These are phyloP conservation scores for Pygmarrhopalites habei DNA, from an alignment of 1,140 invertebrate genomes.

Conservation along the genomic window DNA sequence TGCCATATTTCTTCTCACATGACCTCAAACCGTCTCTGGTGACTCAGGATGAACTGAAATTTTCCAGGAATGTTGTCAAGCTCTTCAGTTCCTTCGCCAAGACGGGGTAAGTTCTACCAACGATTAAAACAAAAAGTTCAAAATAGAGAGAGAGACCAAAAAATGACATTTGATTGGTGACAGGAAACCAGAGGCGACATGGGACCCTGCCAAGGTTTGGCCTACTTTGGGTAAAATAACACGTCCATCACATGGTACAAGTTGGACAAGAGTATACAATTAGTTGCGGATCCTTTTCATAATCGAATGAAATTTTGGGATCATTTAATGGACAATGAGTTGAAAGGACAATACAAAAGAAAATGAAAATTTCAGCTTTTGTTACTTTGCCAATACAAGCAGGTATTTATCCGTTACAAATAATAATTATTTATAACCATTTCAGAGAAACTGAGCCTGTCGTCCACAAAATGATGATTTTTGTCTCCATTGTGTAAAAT, in stretches of 20 bases:
- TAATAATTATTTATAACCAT: no score
- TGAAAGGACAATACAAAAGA: neutral
- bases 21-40: neutral
- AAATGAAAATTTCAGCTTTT: neutral
- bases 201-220: slow-evolving; percentile 14
- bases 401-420: no score
- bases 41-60: neutral
- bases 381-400: no score
- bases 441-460: no score
- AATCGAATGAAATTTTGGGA: slow-evolving; percentile 14
- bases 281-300: slow-evolving; percentile 7
- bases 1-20: slow-evolving; percentile 23
- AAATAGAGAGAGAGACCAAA: neutral
- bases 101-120: slow-evolving; percentile 1
- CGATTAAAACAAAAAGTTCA: neutral
- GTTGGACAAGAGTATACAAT: slow-evolving; percentile 3
- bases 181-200: slow-evolving; percentile 15
- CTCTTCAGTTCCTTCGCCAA: slow-evolving; percentile 22
- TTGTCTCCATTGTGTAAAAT: no score
- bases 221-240: neutral
- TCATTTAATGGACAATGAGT: slow-evolving; percentile 5
- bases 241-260: slow-evolving; percentile 6
- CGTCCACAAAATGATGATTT: no score
- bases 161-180: neutral
- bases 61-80: slow-evolving; percentile 19